phyloP scores from a whole-genome alignment of 2,888 invertebrate species.

The Philopedon plagiatum region DNA sequence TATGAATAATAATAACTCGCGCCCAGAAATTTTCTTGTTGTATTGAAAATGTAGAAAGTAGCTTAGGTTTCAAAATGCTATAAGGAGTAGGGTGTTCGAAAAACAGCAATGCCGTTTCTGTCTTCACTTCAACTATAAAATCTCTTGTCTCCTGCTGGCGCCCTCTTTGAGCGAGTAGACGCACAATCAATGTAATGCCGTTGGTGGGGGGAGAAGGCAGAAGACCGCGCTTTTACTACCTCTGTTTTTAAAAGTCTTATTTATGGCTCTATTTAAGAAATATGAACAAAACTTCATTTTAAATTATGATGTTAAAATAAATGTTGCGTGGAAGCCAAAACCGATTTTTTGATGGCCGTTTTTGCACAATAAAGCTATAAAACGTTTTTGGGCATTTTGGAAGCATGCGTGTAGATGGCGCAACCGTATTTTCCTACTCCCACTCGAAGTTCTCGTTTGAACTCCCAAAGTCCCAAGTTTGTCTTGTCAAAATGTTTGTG shows the following conservation, averaged over 20 bases:
- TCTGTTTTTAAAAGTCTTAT: not conserved
- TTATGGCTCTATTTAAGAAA: not conserved
- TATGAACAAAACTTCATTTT: not conserved
- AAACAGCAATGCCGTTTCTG: no score
- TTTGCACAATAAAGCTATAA: not conserved
- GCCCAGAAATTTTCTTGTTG: no score
- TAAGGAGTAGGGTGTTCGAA: no score
- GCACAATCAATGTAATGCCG: not conserved
- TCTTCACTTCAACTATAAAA: not conserved
- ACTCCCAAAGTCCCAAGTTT: conserved; percentile 66
- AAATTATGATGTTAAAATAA: not conserved
- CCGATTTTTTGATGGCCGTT: not conserved
- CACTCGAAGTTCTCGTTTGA: conserved; percentile 62
- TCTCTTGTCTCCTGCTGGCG: not conserved
- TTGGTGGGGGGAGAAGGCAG: not conserved
- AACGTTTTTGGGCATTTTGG: not conserved
- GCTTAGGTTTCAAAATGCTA: no score
- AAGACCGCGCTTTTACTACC: not conserved
- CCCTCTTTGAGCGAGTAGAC: not conserved
- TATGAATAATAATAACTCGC: no score
- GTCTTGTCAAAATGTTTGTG: conserved; percentile 67
- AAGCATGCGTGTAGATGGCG: conserved; percentile 59
- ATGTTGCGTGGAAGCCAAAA: not conserved
- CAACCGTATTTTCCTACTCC: conserved; percentile 48
- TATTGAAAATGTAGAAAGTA: no score